These are phyloP conservation scores for Drepanosiphum platanoidis DNA, from an alignment of 2,888 invertebrate species.

Conservation along the genomic window DNA sequence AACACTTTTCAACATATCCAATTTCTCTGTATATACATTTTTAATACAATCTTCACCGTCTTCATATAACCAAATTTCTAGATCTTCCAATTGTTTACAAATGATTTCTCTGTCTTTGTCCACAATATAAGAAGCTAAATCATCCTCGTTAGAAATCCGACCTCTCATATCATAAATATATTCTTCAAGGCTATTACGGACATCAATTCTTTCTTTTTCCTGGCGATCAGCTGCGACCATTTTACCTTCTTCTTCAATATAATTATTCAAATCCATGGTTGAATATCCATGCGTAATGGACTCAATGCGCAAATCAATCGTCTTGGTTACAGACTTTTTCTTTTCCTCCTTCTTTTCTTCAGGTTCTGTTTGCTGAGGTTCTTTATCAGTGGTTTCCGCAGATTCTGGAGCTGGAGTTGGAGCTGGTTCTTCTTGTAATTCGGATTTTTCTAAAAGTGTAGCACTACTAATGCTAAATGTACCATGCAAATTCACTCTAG, in stretches of 20 bases:
- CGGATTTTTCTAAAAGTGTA: slow-evolving; percentile 78
- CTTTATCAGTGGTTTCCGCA: slow-evolving; percentile 63
- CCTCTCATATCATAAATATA: slow-evolving; percentile 97
- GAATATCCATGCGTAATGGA: slow-evolving; percentile 78
- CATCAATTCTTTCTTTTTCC: slow-evolving; percentile 95
- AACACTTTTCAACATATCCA: slow-evolving; percentile 73
- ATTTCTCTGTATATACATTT: slow-evolving; percentile 73
- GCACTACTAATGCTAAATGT: slow-evolving; percentile 89
- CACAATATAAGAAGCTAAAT: slow-evolving; percentile 79
- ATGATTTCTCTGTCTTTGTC: slow-evolving; percentile 73
- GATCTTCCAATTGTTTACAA: slow-evolving; percentile 76
- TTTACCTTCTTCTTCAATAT: slow-evolving; percentile 83
- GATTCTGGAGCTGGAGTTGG: slow-evolving; percentile 64
- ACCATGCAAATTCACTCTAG: slow-evolving; percentile 92
- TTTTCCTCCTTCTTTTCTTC: slow-evolving; percentile 72
- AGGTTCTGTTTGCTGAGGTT: slow-evolving; percentile 37
- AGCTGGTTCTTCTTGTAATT: slow-evolving; percentile 65
- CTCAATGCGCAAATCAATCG: slow-evolving; percentile 86
- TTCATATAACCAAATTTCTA: slow-evolving; percentile 98
- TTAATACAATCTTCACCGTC: slow-evolving; percentile 93
- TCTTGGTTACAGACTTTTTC: slow-evolving; percentile 83
- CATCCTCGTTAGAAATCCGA: slow-evolving; percentile 81
- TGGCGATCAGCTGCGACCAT: slow-evolving; percentile 88
- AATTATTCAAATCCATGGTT: slow-evolving; percentile 77
- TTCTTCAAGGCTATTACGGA: slow-evolving; percentile 96